Conservation (phyloP, 2,888 invertebrate species). For the Netelia virgata region DNA sequence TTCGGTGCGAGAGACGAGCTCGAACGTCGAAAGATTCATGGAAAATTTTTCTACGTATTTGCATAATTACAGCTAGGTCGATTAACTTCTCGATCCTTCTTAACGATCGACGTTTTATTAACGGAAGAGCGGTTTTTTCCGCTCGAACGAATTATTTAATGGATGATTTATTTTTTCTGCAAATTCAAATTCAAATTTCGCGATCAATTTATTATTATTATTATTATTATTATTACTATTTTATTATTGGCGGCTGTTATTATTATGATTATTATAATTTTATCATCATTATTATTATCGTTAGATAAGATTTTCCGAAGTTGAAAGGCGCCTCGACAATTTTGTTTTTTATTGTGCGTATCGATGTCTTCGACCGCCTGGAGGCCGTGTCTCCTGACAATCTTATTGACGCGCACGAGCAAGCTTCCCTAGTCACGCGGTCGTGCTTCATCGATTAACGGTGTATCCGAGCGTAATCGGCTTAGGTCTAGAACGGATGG, state of each 20-base stretch:
- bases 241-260: conserved; percentile 6
- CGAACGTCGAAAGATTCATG: neutral
- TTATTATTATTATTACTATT: conserved; percentile 4
- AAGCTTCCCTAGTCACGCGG: conserved; percentile 9
- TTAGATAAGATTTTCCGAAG: conserved; percentile 35
- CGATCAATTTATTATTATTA: neutral
- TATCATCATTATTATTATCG: conserved; percentile 21
- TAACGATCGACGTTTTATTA: neutral
- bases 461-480: conserved; percentile 58
- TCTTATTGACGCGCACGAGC: conserved; percentile 54
- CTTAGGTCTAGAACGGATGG: conserved; percentile 34
- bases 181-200: neutral
- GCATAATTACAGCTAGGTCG: neutral
- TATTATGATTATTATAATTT: conserved; percentile 21
- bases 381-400: conserved; percentile 30
- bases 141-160: neutral
- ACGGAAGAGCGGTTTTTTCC: neutral
- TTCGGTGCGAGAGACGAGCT: neutral
- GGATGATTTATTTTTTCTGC: neutral
- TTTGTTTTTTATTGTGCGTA: conserved; percentile 27
- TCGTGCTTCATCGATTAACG: conserved; percentile 61
- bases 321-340: neutral
- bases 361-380: conserved; percentile 56
- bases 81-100: neutral
- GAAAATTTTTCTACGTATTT: neutral